A percentile compares a stretch with the other conserved stretches of the same genome.
Evolutionary conservation across 2,113 vertebrate genomes (phyloP).

Genomic region (Hemiprocne comata): DNA sequence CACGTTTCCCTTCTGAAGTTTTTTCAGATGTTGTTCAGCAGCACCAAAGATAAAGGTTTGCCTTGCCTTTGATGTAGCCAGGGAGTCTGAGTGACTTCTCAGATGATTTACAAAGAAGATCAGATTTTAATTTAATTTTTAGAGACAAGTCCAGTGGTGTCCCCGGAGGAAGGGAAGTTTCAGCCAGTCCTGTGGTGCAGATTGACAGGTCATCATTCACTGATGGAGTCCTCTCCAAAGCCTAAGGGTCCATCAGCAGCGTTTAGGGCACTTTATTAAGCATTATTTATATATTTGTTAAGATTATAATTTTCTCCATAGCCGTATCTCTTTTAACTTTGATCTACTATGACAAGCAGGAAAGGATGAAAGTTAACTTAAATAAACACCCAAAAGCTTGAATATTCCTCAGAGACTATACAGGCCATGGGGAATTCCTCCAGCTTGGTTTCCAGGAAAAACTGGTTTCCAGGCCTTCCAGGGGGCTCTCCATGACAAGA

Average conservation of each 20-base stretch:
- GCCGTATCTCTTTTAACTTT: not conserved
- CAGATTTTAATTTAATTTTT: not conserved
- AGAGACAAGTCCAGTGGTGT: not conserved
- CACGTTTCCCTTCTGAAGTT: not conserved
- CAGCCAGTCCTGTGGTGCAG: not conserved
- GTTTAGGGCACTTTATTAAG: not conserved
- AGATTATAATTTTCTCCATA: not conserved
- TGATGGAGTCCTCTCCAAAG: not conserved
- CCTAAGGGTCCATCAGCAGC: not conserved
- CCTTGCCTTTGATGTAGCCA: conserved; percentile 47
- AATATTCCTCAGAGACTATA: not conserved
- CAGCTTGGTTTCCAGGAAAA: not conserved
- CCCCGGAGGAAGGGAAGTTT: not conserved
- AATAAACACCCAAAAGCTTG: not conserved
- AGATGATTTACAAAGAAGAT: not conserved
- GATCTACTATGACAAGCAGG: not conserved
- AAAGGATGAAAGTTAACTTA: not conserved
- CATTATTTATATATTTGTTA: not conserved
- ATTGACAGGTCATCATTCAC: not conserved
- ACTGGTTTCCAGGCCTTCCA: not conserved
- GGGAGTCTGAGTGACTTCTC: not conserved
- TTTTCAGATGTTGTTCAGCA: not conserved
- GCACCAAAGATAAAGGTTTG: not conserved
- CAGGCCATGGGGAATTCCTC: not conserved
- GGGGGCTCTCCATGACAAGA: not conserved